These are phyloP conservation scores for Actenoides hombroni DNA, from an alignment of 2,113 vertebrate species.

Conservation along the genomic window DNA sequence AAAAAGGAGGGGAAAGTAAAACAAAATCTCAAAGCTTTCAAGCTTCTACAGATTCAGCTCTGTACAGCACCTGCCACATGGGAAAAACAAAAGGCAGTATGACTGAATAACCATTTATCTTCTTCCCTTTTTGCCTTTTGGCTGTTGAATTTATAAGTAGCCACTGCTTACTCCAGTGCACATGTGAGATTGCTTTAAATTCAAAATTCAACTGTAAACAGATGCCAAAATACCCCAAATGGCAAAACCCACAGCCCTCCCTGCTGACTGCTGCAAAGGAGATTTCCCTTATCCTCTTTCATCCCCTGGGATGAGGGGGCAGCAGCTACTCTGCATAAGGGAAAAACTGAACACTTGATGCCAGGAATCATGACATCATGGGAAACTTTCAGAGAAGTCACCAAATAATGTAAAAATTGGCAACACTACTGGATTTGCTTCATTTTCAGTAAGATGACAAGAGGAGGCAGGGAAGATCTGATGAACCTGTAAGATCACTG, in stretches of 20 bases:
- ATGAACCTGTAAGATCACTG: background rate
- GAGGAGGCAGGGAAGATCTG: background rate
- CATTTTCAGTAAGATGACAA: background rate
- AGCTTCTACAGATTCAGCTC: background rate
- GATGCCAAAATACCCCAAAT: background rate
- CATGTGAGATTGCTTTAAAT: background rate
- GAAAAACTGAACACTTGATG: background rate
- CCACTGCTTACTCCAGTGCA: background rate
- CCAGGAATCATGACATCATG: constrained; percentile 54
- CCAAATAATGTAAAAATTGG: background rate
- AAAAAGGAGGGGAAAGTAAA: background rate
- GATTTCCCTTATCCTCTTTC: background rate
- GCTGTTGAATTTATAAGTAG: background rate
- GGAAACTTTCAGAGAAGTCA: constrained; percentile 12
- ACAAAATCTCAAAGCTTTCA: background rate
- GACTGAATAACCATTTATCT: background rate
- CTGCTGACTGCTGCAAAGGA: background rate
- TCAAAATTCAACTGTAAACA: constrained; percentile 6
- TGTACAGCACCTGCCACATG: background rate
- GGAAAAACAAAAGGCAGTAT: background rate
- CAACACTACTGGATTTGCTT: background rate
- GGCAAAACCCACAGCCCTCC: background rate
- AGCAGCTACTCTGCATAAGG: background rate
- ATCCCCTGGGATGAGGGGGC: constrained; percentile 33
- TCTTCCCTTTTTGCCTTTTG: background rate